Conservation (phyloP, 2,888 invertebrate species). For the Tanypteryx hageni region DNA sequence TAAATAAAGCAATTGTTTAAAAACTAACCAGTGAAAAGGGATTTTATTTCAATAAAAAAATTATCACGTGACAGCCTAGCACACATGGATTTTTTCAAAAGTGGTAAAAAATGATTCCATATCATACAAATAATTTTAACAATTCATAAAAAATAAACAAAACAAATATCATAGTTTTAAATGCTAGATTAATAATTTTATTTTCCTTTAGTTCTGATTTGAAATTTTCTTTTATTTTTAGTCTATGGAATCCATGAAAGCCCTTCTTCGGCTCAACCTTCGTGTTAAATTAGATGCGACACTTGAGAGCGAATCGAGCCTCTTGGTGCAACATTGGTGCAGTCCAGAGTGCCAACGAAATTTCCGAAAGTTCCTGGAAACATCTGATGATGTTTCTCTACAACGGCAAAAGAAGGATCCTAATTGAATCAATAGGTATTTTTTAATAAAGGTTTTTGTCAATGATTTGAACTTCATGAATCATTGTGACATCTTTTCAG, state of each 20-base stretch:
- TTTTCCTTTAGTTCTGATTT: neutral
- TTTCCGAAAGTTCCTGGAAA: slow-evolving; percentile 70
- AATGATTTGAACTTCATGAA: neutral
- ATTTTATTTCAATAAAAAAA: no score
- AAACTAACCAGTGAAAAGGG: no score
- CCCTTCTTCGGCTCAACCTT: slow-evolving; percentile 79
- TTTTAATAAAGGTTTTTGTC: neutral
- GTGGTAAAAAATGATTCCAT: neutral
- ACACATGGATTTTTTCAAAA: neutral
- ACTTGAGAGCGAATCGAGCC: slow-evolving; percentile 82
- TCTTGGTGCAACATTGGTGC: slow-evolving; percentile 86
- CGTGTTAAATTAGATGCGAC: slow-evolving; percentile 79
- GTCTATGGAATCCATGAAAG: slow-evolving; percentile 81
- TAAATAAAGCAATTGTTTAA: no score
- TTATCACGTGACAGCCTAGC: no score
- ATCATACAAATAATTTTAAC: neutral
- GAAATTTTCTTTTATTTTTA: slow-evolving; percentile 74
- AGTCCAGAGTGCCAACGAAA: slow-evolving; percentile 83
- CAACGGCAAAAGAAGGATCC: slow-evolving; percentile 48
- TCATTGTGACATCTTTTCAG: neutral
- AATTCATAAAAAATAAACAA: neutral
- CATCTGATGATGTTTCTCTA: slow-evolving; percentile 42
- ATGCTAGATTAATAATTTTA: neutral
- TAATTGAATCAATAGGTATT: neutral
- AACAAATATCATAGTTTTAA: neutral